phyloP scores from a whole-genome alignment of 2,797 vertebrate species.

The Gallinago stenura region DNA sequence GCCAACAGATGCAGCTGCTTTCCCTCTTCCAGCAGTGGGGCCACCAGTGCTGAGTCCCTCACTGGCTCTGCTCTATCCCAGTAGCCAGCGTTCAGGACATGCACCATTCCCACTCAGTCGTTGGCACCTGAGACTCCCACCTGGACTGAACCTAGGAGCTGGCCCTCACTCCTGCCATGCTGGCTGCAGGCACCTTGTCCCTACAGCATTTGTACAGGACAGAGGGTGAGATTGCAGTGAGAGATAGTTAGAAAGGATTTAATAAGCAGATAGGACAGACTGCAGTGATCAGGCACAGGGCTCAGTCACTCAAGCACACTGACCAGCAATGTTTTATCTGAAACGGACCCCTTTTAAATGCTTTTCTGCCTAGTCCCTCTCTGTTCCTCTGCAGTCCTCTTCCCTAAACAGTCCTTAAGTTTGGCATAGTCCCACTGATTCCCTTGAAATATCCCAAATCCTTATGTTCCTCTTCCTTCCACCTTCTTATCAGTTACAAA shows the following conservation, averaged over 20 bases:
- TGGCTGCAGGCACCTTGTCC: fast-evolving
- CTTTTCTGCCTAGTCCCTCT: neutral
- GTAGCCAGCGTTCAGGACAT: neutral
- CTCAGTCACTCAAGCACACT: neutral
- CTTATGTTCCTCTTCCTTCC: neutral
- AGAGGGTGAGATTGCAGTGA: neutral
- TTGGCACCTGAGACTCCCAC: neutral
- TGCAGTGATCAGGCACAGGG: neutral
- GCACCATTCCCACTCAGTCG: fast-evolving
- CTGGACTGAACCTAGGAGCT: neutral
- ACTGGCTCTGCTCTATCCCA: fast-evolving
- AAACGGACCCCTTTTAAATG: neutral
- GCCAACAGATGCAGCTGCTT: neutral
- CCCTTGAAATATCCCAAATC: neutral
- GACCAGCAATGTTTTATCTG: neutral
- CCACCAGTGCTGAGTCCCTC: neutral
- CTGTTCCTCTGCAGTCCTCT: neutral
- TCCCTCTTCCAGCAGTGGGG: neutral
- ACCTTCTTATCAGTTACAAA: neutral
- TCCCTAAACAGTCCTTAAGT: neutral
- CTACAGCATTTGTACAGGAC: neutral
- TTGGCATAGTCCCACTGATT: neutral
- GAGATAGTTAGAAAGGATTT: neutral
- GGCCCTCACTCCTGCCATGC: fast-evolving
- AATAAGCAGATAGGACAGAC: neutral